Evolutionary conservation across 2,797 vertebrate genomes (phyloP).

Genomic region (Paedocypris micromegethes): DNA sequence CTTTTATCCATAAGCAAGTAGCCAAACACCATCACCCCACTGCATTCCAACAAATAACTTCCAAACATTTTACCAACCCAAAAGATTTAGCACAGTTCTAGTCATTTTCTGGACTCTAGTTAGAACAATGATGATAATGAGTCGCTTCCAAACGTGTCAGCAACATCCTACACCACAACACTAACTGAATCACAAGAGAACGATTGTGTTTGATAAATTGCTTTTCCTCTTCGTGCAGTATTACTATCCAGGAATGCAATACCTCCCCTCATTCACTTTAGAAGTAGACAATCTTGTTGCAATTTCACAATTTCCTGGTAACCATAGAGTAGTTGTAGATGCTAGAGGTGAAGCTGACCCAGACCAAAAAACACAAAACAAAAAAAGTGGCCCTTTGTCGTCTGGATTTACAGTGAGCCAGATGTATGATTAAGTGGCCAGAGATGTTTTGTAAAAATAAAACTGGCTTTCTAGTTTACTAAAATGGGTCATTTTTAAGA

Average conservation of each 20-base stretch:
- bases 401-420: neutral
- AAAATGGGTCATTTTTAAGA: neutral
- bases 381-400: conserved; percentile 4
- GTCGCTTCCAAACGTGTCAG: conserved; percentile 63
- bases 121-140: conserved; percentile 66
- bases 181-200: conserved; percentile 45
- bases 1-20: conserved; percentile 11
- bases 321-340: conserved; percentile 4
- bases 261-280: conserved; percentile 7
- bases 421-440: neutral
- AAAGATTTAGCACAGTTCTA: conserved; percentile 50
- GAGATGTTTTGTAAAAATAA: neutral
- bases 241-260: conserved; percentile 49
- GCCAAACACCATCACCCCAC: neutral
- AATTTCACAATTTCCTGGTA: conserved; percentile 29
- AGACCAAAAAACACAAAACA: neutral
- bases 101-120: conserved; percentile 61
- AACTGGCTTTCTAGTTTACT: too few species aligned
- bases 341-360: conserved; percentile 10
- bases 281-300: conserved; percentile 12
- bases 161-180: conserved; percentile 59
- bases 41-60: neutral
- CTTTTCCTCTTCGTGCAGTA: conserved; percentile 36
- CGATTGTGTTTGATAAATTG: conserved; percentile 28
- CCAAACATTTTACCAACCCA: conserved; percentile 8